Percentiles rank a stretch among this genome's conserved stretches.
These are phyloP conservation scores for Aotus griseimembra DNA, from an alignment of 2,797 vertebrate genomes.

Conservation along the genomic window DNA sequence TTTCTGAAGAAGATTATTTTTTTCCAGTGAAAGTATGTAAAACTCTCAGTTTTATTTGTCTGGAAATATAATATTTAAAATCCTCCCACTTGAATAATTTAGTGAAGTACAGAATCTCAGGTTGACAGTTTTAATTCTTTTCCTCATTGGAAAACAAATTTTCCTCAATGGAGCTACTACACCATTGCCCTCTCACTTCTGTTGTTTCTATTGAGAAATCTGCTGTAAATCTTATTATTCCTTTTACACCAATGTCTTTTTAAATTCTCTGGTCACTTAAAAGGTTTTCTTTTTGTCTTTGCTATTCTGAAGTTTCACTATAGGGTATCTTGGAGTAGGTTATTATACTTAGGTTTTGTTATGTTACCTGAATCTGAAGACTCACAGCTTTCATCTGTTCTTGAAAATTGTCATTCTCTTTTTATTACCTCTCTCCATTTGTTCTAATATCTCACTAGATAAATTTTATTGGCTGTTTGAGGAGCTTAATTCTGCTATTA, in stretches of 20 bases:
- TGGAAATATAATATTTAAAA: neutral
- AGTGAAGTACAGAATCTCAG: neutral
- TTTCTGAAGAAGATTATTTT: neutral
- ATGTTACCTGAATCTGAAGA: neutral
- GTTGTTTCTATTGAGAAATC: neutral
- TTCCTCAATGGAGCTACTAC: neutral
- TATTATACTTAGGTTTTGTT: neutral
- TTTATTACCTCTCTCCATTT: neutral
- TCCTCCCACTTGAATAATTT: neutral
- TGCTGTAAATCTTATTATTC: neutral
- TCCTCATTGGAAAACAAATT: neutral
- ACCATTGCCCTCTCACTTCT: neutral
- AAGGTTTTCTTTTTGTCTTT: neutral
- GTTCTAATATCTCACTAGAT: neutral
- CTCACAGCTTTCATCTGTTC: neutral
- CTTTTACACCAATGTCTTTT: neutral
- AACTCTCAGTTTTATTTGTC: neutral
- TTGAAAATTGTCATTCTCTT: neutral
- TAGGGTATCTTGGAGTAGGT: neutral
- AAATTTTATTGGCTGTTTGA: neutral
- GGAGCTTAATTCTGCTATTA: neutral
- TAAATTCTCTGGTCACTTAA: neutral
- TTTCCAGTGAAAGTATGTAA: neutral
- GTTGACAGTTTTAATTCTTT: neutral
- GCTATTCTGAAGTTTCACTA: neutral